Evolutionary conservation across 2,113 vertebrate species (phyloP), one percentile per base, ranked within the genome.

Genomic region (Halichoeres trimaculatus): DNA sequence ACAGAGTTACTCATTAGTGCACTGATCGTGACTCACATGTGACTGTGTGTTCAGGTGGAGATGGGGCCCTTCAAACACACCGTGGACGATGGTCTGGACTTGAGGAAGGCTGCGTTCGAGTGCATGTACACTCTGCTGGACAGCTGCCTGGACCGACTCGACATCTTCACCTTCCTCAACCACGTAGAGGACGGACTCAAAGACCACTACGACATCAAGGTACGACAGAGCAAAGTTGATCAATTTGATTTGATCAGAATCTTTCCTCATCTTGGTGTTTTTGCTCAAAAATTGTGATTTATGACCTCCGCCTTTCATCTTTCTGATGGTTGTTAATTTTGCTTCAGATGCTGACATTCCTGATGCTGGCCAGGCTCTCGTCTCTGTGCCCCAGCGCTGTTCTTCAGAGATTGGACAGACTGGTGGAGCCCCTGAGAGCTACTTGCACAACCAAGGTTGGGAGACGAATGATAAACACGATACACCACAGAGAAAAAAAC

Each of bases 141-240:
- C 92, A 98, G 97, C 92, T 99, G 98, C 90, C 94, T 99, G 85
- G 98, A 99, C 92, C 95, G 98, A 58, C 91, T 99, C 69, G 97
- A 99, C 93, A 99, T 99, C 93, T 99, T 99, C 94, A 97, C 97
- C 92, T 99, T 99, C 92, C 92, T 99, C 76, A 99, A 99, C 93
- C 98, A 99, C 48, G 97, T 99, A 70, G 97, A 99, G 94, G 98
- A 99, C 90, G 98, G 98, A 36, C 94, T 99, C 47, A 99, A 99
- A 92, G 98, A 99, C 91, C 98, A 99, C 93, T 99, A 99, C 78
- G 98, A 99, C 91, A 99, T 99, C 92, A 99, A 99, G 97, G 98
- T 98, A 80, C 0, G 1, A 4, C 16, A 19, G 30, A 4, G 30
- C 30, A 30, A 30, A 30, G 3, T 30, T 30, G 3, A 4, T 30